These are phyloP conservation scores for Elysia chlorotica DNA, from an alignment of 1,140 invertebrate species.

Conservation along the genomic window DNA sequence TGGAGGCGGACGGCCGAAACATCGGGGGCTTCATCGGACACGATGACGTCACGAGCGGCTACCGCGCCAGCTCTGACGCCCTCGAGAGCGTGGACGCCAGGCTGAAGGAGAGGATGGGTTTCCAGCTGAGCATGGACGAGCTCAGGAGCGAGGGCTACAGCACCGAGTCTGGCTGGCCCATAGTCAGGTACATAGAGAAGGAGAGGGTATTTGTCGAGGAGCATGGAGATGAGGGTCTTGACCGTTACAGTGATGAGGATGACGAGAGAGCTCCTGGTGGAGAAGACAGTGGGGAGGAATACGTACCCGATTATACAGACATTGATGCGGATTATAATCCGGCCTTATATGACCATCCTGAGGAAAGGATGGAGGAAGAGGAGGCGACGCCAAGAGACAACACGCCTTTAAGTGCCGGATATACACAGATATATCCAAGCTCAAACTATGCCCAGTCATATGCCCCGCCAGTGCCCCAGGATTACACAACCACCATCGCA, in stretches of 20 bases:
- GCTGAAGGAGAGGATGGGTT: slow-evolving; percentile 8
- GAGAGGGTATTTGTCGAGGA: slow-evolving; percentile 13
- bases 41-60: slow-evolving; percentile 10
- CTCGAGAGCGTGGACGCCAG: slow-evolving; percentile 1
- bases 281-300: neutral
- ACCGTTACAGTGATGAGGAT: neutral
- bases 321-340: neutral
- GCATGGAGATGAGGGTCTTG: neutral
- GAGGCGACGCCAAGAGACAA: no score
- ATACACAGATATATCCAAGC: no score
- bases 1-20: slow-evolving; percentile 10
- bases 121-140: slow-evolving; percentile 19
- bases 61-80: neutral
- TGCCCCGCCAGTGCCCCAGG: no score
- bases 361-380: neutral
- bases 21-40: neutral
- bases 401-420: no score
- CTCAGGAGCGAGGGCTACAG: slow-evolving; percentile 15
- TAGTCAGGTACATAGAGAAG: slow-evolving; percentile 22
- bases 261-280: neutral
- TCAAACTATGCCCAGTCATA: no score
- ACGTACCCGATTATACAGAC: neutral
- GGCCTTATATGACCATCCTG: neutral
- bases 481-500: no score
- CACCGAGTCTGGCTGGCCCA: slow-evolving; percentile 15